Evolutionary conservation across 2,797 vertebrate genomes (phyloP).

Genomic region (Cephalopachus bancanus): DNA sequence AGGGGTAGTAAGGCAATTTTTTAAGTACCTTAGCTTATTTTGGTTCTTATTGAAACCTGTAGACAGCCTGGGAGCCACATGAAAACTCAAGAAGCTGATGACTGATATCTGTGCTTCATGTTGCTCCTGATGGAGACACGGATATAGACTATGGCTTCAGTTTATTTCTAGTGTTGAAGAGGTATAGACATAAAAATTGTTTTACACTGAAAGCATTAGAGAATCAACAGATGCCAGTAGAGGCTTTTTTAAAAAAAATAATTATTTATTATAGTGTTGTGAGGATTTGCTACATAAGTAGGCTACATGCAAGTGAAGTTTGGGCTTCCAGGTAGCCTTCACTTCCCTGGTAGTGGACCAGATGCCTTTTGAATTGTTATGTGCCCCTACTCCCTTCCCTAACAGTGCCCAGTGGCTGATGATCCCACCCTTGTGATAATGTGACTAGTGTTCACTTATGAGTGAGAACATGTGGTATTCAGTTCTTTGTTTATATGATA

Average conservation of each 20-base stretch:
- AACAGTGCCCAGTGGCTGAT: no score
- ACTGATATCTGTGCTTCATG: background rate
- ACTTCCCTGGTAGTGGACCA: no score
- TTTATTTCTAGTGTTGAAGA: background rate
- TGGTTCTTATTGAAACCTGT: background rate
- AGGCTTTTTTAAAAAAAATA: background rate
- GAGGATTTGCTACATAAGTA: no score
- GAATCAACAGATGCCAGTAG: background rate
- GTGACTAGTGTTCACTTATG: no score
- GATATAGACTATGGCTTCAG: background rate
- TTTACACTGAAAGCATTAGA: background rate
- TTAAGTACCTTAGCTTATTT: background rate
- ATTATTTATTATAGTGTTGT: no score
- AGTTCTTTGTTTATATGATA: no score
- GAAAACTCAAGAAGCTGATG: background rate
- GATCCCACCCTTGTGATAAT: no score
- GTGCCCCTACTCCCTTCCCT: no score
- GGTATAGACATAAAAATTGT: background rate
- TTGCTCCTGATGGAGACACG: background rate
- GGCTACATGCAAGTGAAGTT: no score
- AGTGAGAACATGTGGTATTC: no score
- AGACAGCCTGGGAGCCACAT: background rate
- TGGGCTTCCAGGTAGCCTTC: no score
- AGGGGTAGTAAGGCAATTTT: background rate
- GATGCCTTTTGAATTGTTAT: no score